These are phyloP conservation scores for Dryobates pubescens DNA, from an alignment of 2,797 vertebrate genomes.

Conservation along the genomic window DNA sequence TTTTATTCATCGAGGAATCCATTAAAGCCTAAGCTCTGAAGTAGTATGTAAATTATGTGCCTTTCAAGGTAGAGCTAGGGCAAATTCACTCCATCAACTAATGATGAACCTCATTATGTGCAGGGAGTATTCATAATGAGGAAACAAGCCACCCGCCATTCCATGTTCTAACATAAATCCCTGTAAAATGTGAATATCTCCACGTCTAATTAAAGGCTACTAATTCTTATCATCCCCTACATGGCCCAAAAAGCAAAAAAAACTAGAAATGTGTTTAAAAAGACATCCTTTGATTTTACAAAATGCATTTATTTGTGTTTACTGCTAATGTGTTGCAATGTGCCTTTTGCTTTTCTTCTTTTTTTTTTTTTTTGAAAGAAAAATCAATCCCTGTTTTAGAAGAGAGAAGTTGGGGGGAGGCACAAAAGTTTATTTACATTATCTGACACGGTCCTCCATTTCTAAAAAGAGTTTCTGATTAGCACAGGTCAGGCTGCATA, in stretches of 20 bases:
- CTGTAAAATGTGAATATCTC: conserved; percentile 99
- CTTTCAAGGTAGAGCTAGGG: conserved; percentile 97
- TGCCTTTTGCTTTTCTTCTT: background rate
- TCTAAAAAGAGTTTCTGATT: conserved; percentile 55
- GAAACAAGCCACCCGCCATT: conserved; percentile 90
- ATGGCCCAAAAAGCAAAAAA: conserved; percentile 79
- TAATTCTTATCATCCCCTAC: conserved; percentile 92
- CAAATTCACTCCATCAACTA: conserved; percentile 99
- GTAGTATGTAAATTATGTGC: conserved; percentile 96
- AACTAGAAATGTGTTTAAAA: conserved; percentile 28
- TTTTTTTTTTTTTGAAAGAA: background rate
- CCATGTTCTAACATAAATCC: conserved; percentile 96
- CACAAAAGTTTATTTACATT: conserved; percentile 51
- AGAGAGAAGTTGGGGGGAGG: conserved; percentile 56
- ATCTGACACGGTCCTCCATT: background rate
- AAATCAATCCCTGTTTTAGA: background rate
- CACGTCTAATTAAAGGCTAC: conserved; percentile 98
- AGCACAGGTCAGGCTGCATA: conserved; percentile 8
- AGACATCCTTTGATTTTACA: background rate
- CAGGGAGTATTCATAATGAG: conserved; percentile 97
- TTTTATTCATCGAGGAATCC: conserved; percentile 98
- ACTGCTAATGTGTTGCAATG: conserved; percentile 2
- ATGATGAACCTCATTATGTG: conserved; percentile 99
- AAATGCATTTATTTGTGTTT: conserved; percentile 65
- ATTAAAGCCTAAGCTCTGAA: conserved; percentile 94